Evolutionary conservation across 53 echinoderm and acorn worm genomes (phyloP).

Genomic region (Glandiceps talaboti): DNA sequence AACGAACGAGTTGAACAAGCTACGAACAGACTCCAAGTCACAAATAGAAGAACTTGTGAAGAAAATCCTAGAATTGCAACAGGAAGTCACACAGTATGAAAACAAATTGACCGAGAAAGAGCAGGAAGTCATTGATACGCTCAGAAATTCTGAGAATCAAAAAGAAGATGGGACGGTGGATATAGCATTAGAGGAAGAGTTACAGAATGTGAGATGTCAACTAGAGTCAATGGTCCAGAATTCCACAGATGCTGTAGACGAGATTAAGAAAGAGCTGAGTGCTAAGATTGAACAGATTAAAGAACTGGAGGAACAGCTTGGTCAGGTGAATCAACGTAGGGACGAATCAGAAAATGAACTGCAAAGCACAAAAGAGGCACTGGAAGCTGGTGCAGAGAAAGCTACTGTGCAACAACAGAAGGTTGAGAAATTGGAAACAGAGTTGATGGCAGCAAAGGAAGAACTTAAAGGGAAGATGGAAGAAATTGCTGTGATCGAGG

Average conservation of each 20-base stretch:
- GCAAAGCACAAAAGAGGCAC: background rate
- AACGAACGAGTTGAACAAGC: background rate
- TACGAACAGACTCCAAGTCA: constrained; percentile 5
- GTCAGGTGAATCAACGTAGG: constrained; percentile 15
- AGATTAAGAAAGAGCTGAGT: background rate
- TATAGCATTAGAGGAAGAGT: constrained; percentile 3
- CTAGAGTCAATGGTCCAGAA: background rate
- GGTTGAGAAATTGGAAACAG: constrained; percentile 7
- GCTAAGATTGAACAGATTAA: background rate
- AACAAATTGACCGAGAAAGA: background rate
- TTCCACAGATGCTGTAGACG: background rate
- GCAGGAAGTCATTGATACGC: background rate
- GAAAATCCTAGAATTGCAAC: background rate
- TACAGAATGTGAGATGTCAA: background rate
- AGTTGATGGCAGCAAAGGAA: constrained; percentile 2
- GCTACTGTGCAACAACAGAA: constrained; percentile 2
- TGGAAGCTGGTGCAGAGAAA: constrained; percentile 14
- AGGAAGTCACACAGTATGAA: background rate
- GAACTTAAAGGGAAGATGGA: constrained; percentile 4
- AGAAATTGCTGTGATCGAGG: background rate
- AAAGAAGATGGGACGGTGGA: background rate
- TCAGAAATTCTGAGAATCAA: background rate
- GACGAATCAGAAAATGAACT: constrained; percentile 2
- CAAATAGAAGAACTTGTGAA: constrained; percentile 15
- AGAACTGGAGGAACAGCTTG: background rate